These are phyloP conservation scores for Xiphophorus couchianus DNA, from an alignment of 2,113 vertebrate species.

Conservation along the genomic window DNA sequence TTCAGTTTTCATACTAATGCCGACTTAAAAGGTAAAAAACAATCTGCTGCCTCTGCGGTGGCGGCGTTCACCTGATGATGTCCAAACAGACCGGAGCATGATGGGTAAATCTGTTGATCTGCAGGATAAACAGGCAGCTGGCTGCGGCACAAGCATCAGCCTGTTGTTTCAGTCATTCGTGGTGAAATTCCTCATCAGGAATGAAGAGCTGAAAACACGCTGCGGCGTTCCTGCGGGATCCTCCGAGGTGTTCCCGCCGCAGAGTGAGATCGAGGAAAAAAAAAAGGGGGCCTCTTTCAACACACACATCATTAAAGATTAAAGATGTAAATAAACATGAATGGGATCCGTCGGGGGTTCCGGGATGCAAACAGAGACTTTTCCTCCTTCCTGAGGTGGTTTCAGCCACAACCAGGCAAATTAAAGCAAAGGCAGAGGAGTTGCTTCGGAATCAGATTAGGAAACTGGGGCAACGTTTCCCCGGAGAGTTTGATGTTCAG, in stretches of 20 bases:
- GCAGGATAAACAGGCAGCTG: constrained; percentile 9
- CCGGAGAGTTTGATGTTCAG: constrained; percentile 64
- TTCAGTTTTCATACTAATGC: constrained; percentile 67
- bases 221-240: not conserved
- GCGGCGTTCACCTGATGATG: constrained; percentile 63
- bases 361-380: constrained; percentile 4
- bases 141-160: not conserved
- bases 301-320: not conserved
- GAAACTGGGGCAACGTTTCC: constrained; percentile 81
- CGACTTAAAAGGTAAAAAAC: constrained; percentile 67
- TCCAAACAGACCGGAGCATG: constrained; percentile 44
- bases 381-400: constrained; percentile 2
- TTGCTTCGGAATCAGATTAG: constrained; percentile 84
- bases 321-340: constrained; percentile 33
- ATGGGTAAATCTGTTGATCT: constrained; percentile 35
- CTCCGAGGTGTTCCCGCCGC: not conserved
- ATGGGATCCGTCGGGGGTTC: constrained; percentile 6
- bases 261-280: constrained; percentile 2
- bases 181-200: not conserved
- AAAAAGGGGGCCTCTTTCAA: constrained; percentile 1
- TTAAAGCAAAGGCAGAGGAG: constrained; percentile 85
- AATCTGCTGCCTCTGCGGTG: constrained; percentile 48
- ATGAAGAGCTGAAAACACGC: not conserved
- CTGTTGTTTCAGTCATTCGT: constrained; percentile 1
- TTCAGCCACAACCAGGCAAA: constrained; percentile 78